Percentiles rank a stretch among this genome's conserved stretches.
Conservation (phyloP, 2,113 vertebrate genomes). For the Empidonax traillii region DNA sequence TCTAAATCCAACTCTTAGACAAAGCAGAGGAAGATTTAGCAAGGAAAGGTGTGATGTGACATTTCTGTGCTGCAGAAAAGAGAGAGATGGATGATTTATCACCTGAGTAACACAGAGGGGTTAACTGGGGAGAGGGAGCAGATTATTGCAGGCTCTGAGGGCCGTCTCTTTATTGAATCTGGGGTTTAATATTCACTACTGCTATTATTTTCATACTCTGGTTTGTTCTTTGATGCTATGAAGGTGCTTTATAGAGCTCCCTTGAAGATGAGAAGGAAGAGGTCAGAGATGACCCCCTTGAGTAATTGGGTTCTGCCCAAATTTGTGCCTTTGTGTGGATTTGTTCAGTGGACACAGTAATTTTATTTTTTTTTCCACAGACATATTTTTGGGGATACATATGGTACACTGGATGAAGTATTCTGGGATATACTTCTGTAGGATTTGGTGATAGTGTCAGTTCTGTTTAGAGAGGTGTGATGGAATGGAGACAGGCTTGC, state of each 20-base stretch:
- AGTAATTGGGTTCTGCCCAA: not conserved
- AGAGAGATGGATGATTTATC: not conserved
- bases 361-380: not conserved
- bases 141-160: not conserved
- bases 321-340: not conserved
- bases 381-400: not conserved
- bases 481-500: not conserved
- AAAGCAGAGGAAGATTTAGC: not conserved
- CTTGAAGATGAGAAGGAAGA: not conserved
- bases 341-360: not conserved
- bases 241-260: not conserved
- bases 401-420: accelerated
- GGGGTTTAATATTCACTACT: not conserved
- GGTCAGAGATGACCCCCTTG: not conserved
- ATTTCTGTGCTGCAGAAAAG: not conserved
- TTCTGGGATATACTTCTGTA: not conserved
- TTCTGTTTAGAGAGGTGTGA: not conserved
- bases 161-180: not conserved
- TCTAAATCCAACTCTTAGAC: not conserved
- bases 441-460: not conserved
- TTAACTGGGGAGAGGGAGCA: not conserved
- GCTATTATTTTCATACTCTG: not conserved
- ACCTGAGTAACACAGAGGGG: not conserved
- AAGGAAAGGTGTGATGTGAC: not conserved
- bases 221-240: not conserved